These are phyloP conservation scores for Ceratitis capitata DNA, from an alignment of 1,140 invertebrate genomes.

Conservation along the genomic window DNA sequence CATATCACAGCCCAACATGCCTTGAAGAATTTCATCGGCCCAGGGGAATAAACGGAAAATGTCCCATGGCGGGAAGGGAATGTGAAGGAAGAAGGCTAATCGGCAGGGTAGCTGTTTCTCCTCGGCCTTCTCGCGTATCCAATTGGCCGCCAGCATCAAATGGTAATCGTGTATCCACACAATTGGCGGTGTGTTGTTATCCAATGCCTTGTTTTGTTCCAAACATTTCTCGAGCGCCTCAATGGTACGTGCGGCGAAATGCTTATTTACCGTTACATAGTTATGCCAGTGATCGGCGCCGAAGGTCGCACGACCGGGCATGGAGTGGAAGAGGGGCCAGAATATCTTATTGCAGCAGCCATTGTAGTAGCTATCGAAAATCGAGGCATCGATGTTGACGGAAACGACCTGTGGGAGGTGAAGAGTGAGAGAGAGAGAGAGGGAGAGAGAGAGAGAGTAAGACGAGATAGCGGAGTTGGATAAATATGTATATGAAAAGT, in stretches of 20 bases:
- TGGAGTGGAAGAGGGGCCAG: constrained; percentile 91
- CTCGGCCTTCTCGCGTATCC: constrained; percentile 83
- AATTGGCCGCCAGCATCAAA: constrained; percentile 88
- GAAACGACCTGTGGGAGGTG: constrained; percentile 74
- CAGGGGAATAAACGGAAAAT: constrained; percentile 89
- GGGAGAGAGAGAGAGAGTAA: neutral
- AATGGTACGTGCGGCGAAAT: constrained; percentile 84
- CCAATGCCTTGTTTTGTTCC: constrained; percentile 67
- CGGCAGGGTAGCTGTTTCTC: constrained; percentile 82
- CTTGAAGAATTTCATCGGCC: constrained; percentile 91
- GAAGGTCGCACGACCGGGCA: constrained; percentile 83
- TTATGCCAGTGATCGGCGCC: constrained; percentile 83
- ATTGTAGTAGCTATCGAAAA: constrained; percentile 90
- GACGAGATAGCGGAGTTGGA: neutral
- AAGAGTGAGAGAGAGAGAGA: neutral
- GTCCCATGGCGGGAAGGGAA: constrained; percentile 93
- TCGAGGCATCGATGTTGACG: constrained; percentile 77
- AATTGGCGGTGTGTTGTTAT: constrained; percentile 72
- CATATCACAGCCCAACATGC: constrained; percentile 89
- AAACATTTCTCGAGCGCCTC: constrained; percentile 75
- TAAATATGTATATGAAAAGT: neutral
- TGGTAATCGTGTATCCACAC: constrained; percentile 95
- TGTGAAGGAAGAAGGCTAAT: constrained; percentile 90
- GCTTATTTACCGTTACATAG: constrained; percentile 82
- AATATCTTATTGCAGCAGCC: constrained; percentile 92